These are phyloP conservation scores for Cephus rjabovi DNA, from an alignment of 2,888 invertebrate genomes.

Conservation along the genomic window DNA sequence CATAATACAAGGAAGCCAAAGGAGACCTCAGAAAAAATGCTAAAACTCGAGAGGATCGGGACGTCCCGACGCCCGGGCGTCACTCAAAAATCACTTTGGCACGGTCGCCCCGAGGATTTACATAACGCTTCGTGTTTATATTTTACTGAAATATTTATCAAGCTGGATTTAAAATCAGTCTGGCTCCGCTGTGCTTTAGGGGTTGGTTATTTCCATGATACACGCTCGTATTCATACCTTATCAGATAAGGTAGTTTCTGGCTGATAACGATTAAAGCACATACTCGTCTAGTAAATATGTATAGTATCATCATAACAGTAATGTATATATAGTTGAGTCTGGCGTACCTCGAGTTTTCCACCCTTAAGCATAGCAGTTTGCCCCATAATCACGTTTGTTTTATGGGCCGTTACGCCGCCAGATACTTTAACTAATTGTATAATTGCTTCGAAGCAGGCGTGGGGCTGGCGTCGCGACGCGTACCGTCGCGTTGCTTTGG, in stretches of 20 bases:
- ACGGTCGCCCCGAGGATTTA: slow-evolving; percentile 3
- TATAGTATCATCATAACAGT: not conserved
- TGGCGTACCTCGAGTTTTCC: slow-evolving; percentile 2
- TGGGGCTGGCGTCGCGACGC: slow-evolving; percentile 45
- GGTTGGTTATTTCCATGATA: not conserved
- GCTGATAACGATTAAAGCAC: not conserved
- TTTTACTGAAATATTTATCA: slow-evolving; percentile 34
- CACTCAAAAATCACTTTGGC: slow-evolving; percentile 14
- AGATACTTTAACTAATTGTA: slow-evolving; percentile 66
- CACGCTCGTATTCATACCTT: not conserved
- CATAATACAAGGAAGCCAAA: not conserved
- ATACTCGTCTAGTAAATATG: not conserved
- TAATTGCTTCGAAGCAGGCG: slow-evolving; percentile 58
- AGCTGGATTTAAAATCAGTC: slow-evolving; percentile 3
- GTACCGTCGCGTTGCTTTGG: slow-evolving; percentile 29
- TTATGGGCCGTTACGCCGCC: slow-evolving; percentile 61
- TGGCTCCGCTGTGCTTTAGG: not conserved
- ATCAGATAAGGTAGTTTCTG: not conserved
- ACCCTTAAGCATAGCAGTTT: slow-evolving; percentile 30
- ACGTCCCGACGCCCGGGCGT: not conserved
- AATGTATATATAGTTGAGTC: not conserved
- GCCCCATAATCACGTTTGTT: slow-evolving; percentile 57
- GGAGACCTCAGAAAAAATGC: not conserved
- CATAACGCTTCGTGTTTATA: slow-evolving; percentile 22
- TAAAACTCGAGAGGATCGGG: not conserved